Base-by-base conservation (phyloP, 1,140 invertebrate genomes). In the Mya arenaria region DNA sequence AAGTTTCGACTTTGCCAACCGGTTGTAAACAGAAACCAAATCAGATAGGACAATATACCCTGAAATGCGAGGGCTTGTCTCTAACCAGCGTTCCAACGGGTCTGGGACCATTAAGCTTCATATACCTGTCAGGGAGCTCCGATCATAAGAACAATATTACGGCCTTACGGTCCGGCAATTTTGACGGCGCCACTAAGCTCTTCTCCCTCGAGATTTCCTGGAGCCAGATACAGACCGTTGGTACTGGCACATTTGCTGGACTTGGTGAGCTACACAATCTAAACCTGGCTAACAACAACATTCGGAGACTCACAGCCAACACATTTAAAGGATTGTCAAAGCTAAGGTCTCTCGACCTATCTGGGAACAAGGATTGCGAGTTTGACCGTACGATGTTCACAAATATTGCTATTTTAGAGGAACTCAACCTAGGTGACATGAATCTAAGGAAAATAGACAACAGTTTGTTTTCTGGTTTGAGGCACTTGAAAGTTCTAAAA, bases 361-460 rank as follows among this genome's bases (percentile, higher is more conserved):
- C 79, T 17, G 79, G 79, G 13, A 82, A 82, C 36, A 66, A 28
- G 28, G 25, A 72, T 25, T 82, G 79, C 41, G n/a, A 62, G 66
- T 28, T 82, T 44, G 79, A 82, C 37, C 32, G 52, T 25, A 65
- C 28, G 15, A 52, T 74, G 32, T 82, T 82, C 25, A 82, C 39
- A 1, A 19, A 65, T 34, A 37, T 82, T 17, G 19, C 41, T 19
- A 37, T 36, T 17, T n/a, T 82, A 41, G 60, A 72, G 25, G 79
- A 65, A 37, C 48, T 82, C 23, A 73, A 66, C 28, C n/a, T 82
- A 15, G 79, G 79, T 23, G 71, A 65, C 25, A 82, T 82, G 79
- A 52, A 48, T 36, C 17, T 82, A 65, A 25, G 55, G 23, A 66
- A 17, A 17, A 19, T 82, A 48, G 52, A 74, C 28, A 66, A 63